phyloP scores from a whole-genome alignment of 2,797 vertebrate genomes.

The Coendou prehensilis region DNA sequence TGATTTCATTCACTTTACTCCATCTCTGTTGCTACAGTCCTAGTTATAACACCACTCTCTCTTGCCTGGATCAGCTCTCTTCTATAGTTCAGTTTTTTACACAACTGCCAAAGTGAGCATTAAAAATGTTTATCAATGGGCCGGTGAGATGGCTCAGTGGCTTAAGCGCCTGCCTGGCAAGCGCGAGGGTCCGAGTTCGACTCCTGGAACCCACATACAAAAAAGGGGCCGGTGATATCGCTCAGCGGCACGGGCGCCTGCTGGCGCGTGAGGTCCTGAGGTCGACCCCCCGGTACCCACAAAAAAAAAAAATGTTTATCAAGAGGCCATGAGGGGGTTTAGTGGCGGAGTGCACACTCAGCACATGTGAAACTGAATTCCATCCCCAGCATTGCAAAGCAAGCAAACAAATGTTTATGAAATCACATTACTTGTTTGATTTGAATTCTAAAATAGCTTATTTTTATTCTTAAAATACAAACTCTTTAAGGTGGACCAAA shows the following conservation, averaged over 20 bases:
- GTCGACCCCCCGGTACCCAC: no score
- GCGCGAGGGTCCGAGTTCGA: no score
- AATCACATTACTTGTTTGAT: background rate
- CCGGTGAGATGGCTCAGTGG: no score
- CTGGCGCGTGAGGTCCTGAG: no score
- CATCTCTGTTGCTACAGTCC: no score
- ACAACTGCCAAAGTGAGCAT: background rate
- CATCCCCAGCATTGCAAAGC: background rate
- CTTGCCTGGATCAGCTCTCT: background rate
- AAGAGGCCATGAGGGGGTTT: background rate
- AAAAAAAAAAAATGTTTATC: background rate
- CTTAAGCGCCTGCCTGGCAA: no score
- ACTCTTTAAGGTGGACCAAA: background rate
- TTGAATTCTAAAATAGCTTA: background rate
- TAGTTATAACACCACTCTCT: background rate
- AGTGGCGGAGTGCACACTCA: background rate
- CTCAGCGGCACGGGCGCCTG: no score
- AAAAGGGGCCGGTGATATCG: no score
- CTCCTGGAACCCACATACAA: no score
- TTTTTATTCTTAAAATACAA: slow-evolving; percentile 17
- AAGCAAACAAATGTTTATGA: background rate
- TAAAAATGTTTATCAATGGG: background rate
- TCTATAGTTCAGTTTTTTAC: background rate
- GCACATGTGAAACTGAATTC: no score
- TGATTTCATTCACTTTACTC: background rate